Evolutionary conservation across 2,113 vertebrate genomes (phyloP).

Genomic region (Rhabdomys dilectus): DNA sequence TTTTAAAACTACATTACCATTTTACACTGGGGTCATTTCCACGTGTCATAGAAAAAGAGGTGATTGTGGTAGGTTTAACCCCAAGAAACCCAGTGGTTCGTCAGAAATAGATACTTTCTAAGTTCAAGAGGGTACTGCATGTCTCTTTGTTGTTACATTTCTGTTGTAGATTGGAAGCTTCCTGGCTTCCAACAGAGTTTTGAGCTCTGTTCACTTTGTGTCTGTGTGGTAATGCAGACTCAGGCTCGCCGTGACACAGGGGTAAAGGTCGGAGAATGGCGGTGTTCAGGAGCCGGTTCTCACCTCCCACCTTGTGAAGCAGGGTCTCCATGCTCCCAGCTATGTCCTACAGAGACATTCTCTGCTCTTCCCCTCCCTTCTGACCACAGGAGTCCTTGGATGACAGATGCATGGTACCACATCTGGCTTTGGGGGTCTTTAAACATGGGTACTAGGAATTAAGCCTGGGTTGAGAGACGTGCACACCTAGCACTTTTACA

Average conservation of each 20-base stretch:
- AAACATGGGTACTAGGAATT: neutral
- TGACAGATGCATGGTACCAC: neutral
- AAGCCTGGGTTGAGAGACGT: too few relatives aligned
- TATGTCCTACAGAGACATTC: too few relatives aligned
- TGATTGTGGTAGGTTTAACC: neutral
- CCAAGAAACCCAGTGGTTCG: neutral
- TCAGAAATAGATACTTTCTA: neutral
- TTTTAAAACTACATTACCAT: constrained; percentile 55
- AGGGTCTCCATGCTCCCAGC: neutral
- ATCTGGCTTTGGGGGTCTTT: neutral
- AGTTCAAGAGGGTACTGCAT: neutral
- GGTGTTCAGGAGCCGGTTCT: neutral
- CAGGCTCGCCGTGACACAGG: too few relatives aligned
- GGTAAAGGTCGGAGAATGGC: neutral
- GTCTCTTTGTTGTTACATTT: neutral
- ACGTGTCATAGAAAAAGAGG: neutral
- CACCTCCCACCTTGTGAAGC: too few relatives aligned
- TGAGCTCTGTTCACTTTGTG: too few relatives aligned
- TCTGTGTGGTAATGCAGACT: neutral
- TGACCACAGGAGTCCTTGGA: neutral
- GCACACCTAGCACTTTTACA: too few relatives aligned
- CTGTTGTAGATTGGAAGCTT: neutral
- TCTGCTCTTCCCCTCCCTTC: too few relatives aligned
- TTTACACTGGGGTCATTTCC: constrained; percentile 9
- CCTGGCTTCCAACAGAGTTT: neutral